These are phyloP conservation scores for Planococcus citri DNA, from an alignment of 1,140 invertebrate genomes.

Conservation along the genomic window DNA sequence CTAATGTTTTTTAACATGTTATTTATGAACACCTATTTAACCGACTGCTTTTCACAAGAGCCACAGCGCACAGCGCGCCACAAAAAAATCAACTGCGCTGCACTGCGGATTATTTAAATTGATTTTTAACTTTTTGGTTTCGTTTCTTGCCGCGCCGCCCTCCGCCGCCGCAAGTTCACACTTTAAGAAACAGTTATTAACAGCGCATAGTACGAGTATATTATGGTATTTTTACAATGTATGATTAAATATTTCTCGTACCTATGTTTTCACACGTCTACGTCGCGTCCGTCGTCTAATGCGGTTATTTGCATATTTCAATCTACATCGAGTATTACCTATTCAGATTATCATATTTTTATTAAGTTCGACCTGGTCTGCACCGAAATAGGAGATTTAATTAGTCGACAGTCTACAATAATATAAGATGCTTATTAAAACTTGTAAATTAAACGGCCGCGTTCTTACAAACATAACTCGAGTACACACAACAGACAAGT, in stretches of 20 bases:
- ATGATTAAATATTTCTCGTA: not conserved
- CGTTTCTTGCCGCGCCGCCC: not conserved
- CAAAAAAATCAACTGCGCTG: not conserved
- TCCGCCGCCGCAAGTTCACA: too few relatives aligned
- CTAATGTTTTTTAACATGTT: constrained; percentile 4
- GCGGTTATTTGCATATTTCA: not conserved
- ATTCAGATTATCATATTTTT: too few relatives aligned
- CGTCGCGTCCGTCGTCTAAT: too few relatives aligned
- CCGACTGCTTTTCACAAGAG: not conserved
- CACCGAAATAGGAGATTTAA: too few relatives aligned
- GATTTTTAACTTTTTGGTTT: not conserved
- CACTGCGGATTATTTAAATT: not conserved
- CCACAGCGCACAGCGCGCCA: too few relatives aligned
- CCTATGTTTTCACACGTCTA: not conserved
- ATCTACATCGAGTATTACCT: too few relatives aligned
- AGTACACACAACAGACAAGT: too few relatives aligned
- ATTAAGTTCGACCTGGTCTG: too few relatives aligned
- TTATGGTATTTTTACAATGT: not conserved
- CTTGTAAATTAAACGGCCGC: too few relatives aligned
- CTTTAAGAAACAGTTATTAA: not conserved
- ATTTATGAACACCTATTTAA: constrained; percentile 8
- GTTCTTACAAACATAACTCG: too few relatives aligned
- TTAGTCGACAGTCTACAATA: too few relatives aligned
- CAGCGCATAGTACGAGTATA: not conserved
- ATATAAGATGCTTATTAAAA: too few relatives aligned